A percentile compares a stretch with the other conserved stretches of the same genome.
Evolutionary conservation across 2,113 vertebrate species (phyloP).

Genomic region (Poecile atricapillus): DNA sequence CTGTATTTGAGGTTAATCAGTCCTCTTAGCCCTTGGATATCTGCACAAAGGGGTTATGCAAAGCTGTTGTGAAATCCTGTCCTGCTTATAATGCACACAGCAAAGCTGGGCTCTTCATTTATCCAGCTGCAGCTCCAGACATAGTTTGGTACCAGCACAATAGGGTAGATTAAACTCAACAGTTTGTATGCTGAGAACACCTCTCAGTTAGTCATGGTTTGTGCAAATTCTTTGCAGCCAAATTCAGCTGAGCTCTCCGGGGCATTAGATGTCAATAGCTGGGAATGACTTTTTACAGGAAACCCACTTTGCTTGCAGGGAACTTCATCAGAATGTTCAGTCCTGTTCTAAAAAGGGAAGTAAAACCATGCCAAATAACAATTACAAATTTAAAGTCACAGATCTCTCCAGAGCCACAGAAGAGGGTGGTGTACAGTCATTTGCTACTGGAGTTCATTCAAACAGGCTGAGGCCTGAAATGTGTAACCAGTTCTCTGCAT

Average conservation of each 20-base stretch:
- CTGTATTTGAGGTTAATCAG: neutral
- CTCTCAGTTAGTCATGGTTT: neutral
- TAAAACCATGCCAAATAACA: neutral
- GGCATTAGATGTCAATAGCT: neutral
- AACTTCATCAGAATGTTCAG: neutral
- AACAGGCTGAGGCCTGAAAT: neutral
- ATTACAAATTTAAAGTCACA: neutral
- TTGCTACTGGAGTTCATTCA: neutral
- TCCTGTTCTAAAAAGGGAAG: neutral
- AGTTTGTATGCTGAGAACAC: neutral
- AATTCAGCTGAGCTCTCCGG: neutral
- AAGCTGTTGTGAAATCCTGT: slow-evolving; percentile 16
- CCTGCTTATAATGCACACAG: neutral
- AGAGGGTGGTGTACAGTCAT: neutral
- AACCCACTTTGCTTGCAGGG: neutral
- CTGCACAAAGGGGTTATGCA: slow-evolving; percentile 40
- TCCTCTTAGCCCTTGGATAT: slow-evolving; percentile 1
- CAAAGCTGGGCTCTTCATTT: neutral
- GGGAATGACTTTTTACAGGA: neutral
- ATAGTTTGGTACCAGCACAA: neutral
- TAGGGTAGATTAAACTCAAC: neutral
- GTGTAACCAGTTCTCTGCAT: neutral
- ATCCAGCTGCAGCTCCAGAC: neutral
- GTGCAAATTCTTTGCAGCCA: neutral
- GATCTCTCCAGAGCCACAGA: neutral